phyloP scores from a whole-genome alignment of 2,113 vertebrate genomes.

The Toxotes chatareus region DNA sequence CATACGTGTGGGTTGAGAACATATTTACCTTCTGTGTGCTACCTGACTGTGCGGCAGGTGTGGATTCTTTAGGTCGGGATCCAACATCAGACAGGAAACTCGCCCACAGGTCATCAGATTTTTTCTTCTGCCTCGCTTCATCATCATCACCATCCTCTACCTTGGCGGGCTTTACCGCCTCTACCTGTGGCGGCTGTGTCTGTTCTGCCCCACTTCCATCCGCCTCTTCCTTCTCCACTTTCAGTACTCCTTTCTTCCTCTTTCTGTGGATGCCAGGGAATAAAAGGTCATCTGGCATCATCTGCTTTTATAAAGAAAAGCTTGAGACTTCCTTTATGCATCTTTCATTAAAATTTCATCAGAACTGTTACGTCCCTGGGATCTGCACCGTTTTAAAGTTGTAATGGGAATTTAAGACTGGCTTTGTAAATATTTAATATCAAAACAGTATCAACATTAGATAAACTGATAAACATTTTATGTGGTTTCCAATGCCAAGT shows the following conservation, averaged over 20 bases:
- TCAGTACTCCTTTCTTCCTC: constrained; percentile 86
- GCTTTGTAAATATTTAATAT: background rate
- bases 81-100: constrained; percentile 96
- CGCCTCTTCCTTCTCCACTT: constrained; percentile 71
- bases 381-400: background rate
- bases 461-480: background rate
- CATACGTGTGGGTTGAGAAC: background rate
- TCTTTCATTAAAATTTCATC: background rate
- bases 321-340: no score
- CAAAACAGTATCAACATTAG: background rate
- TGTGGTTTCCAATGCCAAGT: background rate
- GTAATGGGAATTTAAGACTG: no score
- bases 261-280: constrained; percentile 80
- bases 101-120: constrained; percentile 96
- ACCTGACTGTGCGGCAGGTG: background rate
- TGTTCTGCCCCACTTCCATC: constrained; percentile 68
- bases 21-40: constrained; percentile 44
- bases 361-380: background rate
- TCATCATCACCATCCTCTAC: constrained; percentile 24
- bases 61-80: constrained; percentile 81
- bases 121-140: constrained; percentile 82
- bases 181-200: constrained; percentile 55
- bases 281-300: background rate
- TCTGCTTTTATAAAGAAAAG: background rate
- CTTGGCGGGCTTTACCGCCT: constrained; percentile 20